phyloP scores from a whole-genome alignment of 2,888 invertebrate genomes.

The Flabesymbios commensalis region DNA sequence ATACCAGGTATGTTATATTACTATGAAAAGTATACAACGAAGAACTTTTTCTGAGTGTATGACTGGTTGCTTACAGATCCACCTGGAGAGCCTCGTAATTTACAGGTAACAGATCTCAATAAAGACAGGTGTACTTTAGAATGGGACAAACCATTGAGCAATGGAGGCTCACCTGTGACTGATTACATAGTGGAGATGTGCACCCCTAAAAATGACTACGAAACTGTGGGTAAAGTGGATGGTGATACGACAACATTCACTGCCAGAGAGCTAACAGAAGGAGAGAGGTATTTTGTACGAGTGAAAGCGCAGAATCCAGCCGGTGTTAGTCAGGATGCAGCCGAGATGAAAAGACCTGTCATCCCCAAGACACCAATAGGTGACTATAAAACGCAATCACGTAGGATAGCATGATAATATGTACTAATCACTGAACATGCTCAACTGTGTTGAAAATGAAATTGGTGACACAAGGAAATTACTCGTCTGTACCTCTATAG shows the following conservation, averaged over 20 bases:
- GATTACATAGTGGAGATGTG: conserved; percentile 19
- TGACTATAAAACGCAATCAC: too few relatives aligned
- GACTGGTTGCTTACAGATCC: conserved; percentile 17
- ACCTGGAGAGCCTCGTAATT: conserved; percentile 16
- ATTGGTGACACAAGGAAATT: too few relatives aligned
- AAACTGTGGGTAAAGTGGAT: neutral
- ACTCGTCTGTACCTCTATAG: too few relatives aligned
- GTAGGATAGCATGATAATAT: too few relatives aligned
- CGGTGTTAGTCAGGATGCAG: conserved; percentile 67
- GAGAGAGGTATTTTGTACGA: conserved; percentile 73
- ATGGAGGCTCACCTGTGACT: conserved; percentile 19
- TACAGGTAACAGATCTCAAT: conserved; percentile 9
- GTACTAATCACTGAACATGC: too few relatives aligned
- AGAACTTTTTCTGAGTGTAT: too few relatives aligned
- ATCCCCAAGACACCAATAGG: conserved; percentile 40
- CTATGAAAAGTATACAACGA: too few relatives aligned
- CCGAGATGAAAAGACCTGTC: conserved; percentile 74
- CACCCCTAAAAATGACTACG: neutral
- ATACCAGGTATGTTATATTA: too few relatives aligned
- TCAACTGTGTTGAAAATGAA: too few relatives aligned
- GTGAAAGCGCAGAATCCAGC: conserved; percentile 84
- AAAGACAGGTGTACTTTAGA: conserved; percentile 1
- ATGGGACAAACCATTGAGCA: conserved; percentile 24
- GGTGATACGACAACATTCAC: neutral
- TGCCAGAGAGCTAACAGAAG: neutral